These are phyloP conservation scores for Penaeus vannamei DNA, from an alignment of 1,140 invertebrate genomes.

Conservation along the genomic window DNA sequence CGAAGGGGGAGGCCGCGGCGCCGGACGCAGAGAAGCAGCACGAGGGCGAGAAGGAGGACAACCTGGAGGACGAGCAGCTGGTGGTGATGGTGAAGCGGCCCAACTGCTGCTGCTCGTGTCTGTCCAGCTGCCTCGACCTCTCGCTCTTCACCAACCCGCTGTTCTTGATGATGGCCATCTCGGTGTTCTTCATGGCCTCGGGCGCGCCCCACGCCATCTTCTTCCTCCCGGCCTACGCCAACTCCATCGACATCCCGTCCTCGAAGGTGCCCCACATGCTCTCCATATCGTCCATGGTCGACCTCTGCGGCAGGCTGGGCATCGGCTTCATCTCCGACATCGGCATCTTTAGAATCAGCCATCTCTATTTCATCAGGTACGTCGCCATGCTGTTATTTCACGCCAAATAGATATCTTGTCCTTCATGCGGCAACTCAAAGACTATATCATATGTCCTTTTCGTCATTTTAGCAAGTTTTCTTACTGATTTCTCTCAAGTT, in stretches of 20 bases:
- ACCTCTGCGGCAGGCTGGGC: conserved; percentile 80
- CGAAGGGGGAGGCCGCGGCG: not conserved
- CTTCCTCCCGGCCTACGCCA: conserved; percentile 82
- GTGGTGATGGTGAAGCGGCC: conserved; percentile 8
- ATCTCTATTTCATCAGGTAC: conserved; percentile 44
- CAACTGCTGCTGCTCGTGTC: conserved; percentile 2
- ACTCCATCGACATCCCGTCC: conserved; percentile 78
- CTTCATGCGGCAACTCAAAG: too few relatives aligned
- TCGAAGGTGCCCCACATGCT: conserved; percentile 81
- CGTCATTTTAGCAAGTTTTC: too few relatives aligned
- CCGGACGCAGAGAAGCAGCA: not conserved
- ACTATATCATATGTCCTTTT: too few relatives aligned
- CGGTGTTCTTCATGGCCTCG: conserved; percentile 82
- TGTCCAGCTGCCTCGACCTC: conserved; percentile 77
- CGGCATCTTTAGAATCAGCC: conserved; percentile 75
- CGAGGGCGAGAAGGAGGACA: conserved; percentile 22
- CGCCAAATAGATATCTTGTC: too few relatives aligned
- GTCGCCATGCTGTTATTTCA: not conserved
- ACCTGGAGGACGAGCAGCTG: not conserved
- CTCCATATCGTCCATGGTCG: conserved; percentile 81
- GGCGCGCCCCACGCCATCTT: conserved; percentile 84
- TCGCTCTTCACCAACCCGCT: conserved; percentile 76
- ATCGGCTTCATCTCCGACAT: conserved; percentile 82
- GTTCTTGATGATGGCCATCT: conserved; percentile 81
- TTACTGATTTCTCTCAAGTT: too few relatives aligned